Evolutionary conservation across 2,888 invertebrate genomes (phyloP), one percentile per base, ranked within the genome.

Genomic region (Tupiocoris notatus): DNA sequence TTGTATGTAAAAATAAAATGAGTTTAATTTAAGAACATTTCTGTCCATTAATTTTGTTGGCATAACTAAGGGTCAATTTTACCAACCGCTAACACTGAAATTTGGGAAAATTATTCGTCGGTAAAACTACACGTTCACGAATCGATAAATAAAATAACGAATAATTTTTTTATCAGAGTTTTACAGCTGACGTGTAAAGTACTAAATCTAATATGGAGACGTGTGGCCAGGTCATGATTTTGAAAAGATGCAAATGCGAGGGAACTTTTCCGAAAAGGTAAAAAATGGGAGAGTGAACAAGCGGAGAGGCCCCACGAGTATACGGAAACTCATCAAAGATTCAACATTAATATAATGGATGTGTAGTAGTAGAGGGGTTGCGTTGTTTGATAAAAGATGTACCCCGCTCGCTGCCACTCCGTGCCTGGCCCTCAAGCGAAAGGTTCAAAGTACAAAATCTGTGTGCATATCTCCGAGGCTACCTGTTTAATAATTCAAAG

Each of bases 301-400:
- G 64, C 24, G 24, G 17, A 9, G 64, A 25, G 64, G 25, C 23
- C 24, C 24, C 64, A 22, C 16, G 23, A 54, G 66, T 54, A 61
- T 61, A 61, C 71, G 71, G 71, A 71, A 71, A 71, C 62, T 62
- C 71, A 62, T 71, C 20, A 25, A 71, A 71, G 3, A 71, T 71
- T 71, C 71, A 71, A 25, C 61, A 71, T 61, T 71, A 71, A 71
- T 71, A 71, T 71, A 71, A 71, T 71, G 71, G 71, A 71, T 71
- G 71, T 71, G 61, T 71, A 68, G 68, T n/a, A n/a, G n/a, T 39
- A 71, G 71, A 66, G 71, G 68, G 71, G 71, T 71, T 71, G 71
- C 24, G 71, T 61, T 71, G 71, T 71, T 24, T 62, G 75, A 75
- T 75, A 75, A 75, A 75, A 75, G 75, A 75, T 75, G 75, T 75